Evolutionary conservation across 2,888 invertebrate genomes (phyloP).

Genomic region (Hypolimnas misippus): DNA sequence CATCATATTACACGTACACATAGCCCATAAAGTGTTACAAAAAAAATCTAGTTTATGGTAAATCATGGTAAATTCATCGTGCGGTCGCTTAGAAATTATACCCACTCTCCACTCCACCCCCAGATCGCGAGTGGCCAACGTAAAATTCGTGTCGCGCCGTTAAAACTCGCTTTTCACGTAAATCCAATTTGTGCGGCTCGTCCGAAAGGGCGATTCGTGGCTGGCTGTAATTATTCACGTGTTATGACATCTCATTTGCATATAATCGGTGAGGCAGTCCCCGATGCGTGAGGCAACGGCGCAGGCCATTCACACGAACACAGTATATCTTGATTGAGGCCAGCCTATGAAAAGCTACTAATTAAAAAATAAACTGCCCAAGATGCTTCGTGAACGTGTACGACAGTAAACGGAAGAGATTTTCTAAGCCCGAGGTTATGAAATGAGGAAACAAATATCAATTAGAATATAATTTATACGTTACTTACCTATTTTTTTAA

Average conservation of each 20-base stretch:
- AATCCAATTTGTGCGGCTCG: conserved; percentile 79
- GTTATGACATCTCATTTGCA: conserved; percentile 84
- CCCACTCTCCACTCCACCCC: conserved; percentile 18
- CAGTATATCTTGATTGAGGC: conserved; percentile 76
- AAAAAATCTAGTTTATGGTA: not conserved
- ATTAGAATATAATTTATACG: no score
- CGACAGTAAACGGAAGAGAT: conserved; percentile 66
- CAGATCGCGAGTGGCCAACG: conserved; percentile 52
- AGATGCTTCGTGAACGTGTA: conserved; percentile 74
- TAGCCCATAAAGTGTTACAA: not conserved
- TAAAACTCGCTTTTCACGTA: conserved; percentile 79
- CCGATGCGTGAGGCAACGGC: conserved; percentile 78
- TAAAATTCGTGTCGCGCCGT: conserved; percentile 62
- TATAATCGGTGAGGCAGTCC: conserved; percentile 78
- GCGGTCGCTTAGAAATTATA: not conserved
- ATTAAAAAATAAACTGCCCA: conserved; percentile 82
- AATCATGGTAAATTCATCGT: not conserved
- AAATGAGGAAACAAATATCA: conserved; percentile 30
- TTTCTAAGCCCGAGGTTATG: conserved; percentile 48
- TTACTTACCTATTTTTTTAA: no score
- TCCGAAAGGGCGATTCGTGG: conserved; percentile 80
- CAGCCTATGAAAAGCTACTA: conserved; percentile 81
- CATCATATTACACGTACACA: not conserved
- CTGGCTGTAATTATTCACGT: conserved; percentile 81
- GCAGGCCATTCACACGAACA: conserved; percentile 82